Evolutionary conservation across 53 echinoderm and acorn worm genomes (phyloP).

Genomic region (Antedon mediterranea): DNA sequence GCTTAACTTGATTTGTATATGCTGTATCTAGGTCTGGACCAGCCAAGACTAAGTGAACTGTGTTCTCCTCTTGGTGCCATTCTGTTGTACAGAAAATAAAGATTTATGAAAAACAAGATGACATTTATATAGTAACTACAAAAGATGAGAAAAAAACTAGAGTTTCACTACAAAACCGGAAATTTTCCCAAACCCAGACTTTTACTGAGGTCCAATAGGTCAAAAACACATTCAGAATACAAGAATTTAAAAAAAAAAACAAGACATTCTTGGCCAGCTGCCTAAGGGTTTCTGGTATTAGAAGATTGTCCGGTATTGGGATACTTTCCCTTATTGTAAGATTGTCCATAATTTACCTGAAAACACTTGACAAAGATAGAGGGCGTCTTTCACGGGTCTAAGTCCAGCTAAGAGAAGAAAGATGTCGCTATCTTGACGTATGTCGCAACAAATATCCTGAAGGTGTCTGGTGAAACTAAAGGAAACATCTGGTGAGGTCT

Average conservation of each 20-base stretch:
- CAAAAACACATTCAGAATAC: too few species aligned
- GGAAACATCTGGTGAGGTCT: slow-evolving; percentile 18
- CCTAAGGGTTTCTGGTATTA: too few species aligned
- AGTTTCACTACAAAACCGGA: too few species aligned
- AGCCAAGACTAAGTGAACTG: slow-evolving; percentile 25
- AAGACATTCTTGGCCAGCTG: too few species aligned
- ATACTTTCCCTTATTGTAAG: neutral
- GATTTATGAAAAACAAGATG: too few species aligned
- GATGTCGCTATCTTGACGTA: slow-evolving; percentile 16
- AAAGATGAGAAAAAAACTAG: too few species aligned
- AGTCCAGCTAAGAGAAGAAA: slow-evolving; percentile 45
- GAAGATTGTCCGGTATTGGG: too few species aligned
- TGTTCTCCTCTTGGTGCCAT: slow-evolving; percentile 18
- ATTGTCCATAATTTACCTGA: slow-evolving; percentile 25
- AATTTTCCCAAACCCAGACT: too few species aligned
- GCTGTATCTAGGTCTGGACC: slow-evolving; percentile 21
- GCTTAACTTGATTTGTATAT: slow-evolving; percentile 14
- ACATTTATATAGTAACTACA: too few species aligned
- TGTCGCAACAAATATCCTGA: slow-evolving; percentile 3
- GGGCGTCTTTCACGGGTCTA: slow-evolving; percentile 48
- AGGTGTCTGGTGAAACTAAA: slow-evolving; percentile 33
- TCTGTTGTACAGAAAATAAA: slow-evolving; percentile 8
- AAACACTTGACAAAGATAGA: slow-evolving; percentile 25
- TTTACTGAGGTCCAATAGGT: too few species aligned
- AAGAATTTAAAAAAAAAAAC: too few species aligned